Base-by-base conservation (phyloP, 2,113 vertebrate species). In the Rhipidura dahli region DNA sequence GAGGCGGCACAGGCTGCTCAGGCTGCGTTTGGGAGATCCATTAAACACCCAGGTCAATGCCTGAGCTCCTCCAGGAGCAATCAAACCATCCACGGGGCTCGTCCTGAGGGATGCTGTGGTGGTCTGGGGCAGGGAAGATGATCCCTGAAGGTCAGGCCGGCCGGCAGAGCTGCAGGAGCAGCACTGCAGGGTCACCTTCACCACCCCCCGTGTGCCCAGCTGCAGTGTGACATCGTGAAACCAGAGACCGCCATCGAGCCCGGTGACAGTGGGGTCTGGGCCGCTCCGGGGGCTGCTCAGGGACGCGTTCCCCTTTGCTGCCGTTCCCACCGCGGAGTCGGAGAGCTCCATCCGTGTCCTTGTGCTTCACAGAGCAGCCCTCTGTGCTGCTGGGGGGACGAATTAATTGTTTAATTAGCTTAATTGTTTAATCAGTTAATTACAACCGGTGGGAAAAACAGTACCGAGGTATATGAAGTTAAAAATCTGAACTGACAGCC, bases 191-290 rank as follows among this genome's bases (percentile, higher is more conserved):
- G 90, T 93, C 94, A 71, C 85, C 83, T 93, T 92, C 60, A 40
- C 8, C 90, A 63, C 37, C 51, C 51, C 4, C 60, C 13, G 20
- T 10, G 83, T 49, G 31, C n/a, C 93, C 83, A 53, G 51, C n/a
- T 71, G 85, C 82, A 96, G 6, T 93, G 93, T 95, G 66, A 93
- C 88, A 68, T 86, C 76, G 56, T 75, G 93, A 83, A 93, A 93
- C 27, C 54, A 47, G 42, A 96, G 93, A 51, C 7, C 4, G 44
- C 7, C 37, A 94, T 96, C 19, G 95, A 96, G 79, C 92, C n/a
- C 87, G 4, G 20, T 6, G 40, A 7, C 9, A 76, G 39, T 1
- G 59, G 78, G 88, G 24, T 12, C 71, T 49, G 47, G 19, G 90
- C 91, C 73, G 90, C 57, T 24, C 42, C 75, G 0, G 50, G 22